Base-by-base conservation (phyloP, 35 echinoderm and acorn worm genomes). In the Lytechinus variegatus region DNA sequence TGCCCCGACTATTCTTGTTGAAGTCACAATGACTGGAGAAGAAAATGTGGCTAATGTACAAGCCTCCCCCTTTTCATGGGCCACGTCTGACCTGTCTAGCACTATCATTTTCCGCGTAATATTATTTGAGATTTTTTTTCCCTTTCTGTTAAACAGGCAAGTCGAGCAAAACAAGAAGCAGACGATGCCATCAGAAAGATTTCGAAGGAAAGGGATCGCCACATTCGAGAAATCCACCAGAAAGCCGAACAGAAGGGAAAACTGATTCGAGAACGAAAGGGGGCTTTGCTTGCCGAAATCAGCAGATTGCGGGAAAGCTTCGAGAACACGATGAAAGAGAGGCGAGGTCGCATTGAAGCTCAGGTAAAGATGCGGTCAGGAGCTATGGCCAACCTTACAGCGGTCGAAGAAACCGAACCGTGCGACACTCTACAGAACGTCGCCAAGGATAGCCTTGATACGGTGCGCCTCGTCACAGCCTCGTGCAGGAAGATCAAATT, bases 401-500 rank as follows among this genome's bases (percentile, higher is more conserved):
- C 88, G 29, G 88, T 54, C 9, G 88, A 90, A 54, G 88, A 90
- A 54, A 90, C 28, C 11, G 88, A 90, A 54, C 29, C 88, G 6
- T 90, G 29, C 29, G 29, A 90, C 24, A 90, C 88, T 13, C 4
- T 90, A 2, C 28, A 44, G 10, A 54, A 44, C 29, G 9, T 54
- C 9, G 88, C 88, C 0, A 90, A 90, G 88, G 88, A 90, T 10
- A 93, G 53, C 6, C 52, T 93, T 16, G 92, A 93, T 27, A 21
- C 92, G 5, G 54, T 93, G 13, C 92, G 92, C 5, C 52, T 0
- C 3, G 21, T 93, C 53, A 55, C 92, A n/a, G 92, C 92, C 52
- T 33, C 92, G n/a, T 93, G 92, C n/a, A 33, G n/a, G 55, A 93
- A 93, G 92, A 93, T 93, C 92, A 93, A 93, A 54, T 93, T 93